Conservation (phyloP, 2,888 invertebrate genomes). For the Beris morrisii region DNA sequence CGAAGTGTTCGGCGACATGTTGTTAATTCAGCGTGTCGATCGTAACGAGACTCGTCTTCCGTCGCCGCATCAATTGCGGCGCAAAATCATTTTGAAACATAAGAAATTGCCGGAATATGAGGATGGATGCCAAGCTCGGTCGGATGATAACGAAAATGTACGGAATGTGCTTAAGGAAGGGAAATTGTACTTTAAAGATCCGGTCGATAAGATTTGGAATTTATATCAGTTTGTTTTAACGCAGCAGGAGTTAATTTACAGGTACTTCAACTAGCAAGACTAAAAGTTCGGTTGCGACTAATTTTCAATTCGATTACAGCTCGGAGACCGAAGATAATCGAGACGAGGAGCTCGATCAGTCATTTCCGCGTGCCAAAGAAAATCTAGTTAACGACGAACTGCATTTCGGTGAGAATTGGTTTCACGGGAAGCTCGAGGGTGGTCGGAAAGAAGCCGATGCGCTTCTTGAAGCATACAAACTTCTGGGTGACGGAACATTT, state of each 20-base stretch:
- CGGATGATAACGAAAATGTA: constrained; percentile 74
- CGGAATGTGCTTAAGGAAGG: constrained; percentile 87
- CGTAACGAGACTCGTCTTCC: constrained; percentile 79
- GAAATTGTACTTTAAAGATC: constrained; percentile 85
- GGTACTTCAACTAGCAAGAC: constrained; percentile 47
- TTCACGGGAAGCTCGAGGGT: constrained; percentile 82
- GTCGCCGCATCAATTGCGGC: constrained; percentile 76
- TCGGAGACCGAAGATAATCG: constrained; percentile 62
- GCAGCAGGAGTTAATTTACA: constrained; percentile 84
- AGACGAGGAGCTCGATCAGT: constrained; percentile 61
- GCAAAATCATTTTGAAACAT: constrained; percentile 83
- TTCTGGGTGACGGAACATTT: constrained; percentile 89
- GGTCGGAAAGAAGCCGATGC: constrained; percentile 77
- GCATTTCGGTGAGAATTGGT: constrained; percentile 92
- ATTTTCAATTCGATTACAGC: constrained; percentile 39
- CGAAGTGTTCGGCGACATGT: constrained; percentile 85
- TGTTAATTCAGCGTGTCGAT: constrained; percentile 75
- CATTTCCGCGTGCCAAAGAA: constrained; percentile 61
- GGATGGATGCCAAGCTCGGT: constrained; percentile 61
- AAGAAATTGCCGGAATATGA: constrained; percentile 91
- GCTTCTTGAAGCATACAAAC: constrained; percentile 69
- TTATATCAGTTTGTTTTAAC: constrained; percentile 93
- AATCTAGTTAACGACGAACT: constrained; percentile 82
- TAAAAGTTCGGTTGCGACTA: neutral
- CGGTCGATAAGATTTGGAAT: constrained; percentile 86